Evolutionary conservation across 92 coral and sea anemone genomes (phyloP).

Genomic region (Epizoanthus scotinus): DNA sequence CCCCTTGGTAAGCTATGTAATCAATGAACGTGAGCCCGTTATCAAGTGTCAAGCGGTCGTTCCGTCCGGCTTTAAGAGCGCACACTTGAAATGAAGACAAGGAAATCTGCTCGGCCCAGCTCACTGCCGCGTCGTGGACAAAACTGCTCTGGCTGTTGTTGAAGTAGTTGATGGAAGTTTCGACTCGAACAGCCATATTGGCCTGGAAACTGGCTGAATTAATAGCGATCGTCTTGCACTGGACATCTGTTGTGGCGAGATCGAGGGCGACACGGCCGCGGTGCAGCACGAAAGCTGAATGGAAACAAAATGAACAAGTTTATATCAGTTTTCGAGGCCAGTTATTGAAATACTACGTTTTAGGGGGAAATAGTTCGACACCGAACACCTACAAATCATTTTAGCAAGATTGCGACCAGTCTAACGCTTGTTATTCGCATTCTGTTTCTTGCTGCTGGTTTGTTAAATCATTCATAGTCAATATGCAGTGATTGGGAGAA

Average conservation of each 20-base stretch:
- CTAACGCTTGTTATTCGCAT: no score
- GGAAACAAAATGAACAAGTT: background rate
- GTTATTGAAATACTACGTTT: no score
- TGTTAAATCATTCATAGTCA: no score
- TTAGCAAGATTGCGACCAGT: no score
- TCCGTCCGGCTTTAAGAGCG: conserved; percentile 76
- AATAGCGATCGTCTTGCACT: conserved; percentile 52
- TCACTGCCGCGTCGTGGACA: conserved; percentile 68
- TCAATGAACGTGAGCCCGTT: conserved; percentile 74
- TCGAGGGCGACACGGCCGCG: conserved; percentile 70
- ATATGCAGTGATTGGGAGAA: no score
- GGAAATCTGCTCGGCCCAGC: conserved; percentile 70
- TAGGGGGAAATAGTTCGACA: no score
- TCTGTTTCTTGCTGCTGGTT: no score
- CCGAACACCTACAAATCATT: no score
- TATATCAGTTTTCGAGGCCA: no score
- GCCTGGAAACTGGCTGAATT: conserved; percentile 32
- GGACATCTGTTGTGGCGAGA: conserved; percentile 64
- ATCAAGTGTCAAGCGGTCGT: conserved; percentile 70
- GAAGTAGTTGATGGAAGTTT: conserved; percentile 61
- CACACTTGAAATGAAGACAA: conserved; percentile 58
- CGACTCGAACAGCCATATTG: conserved; percentile 56
- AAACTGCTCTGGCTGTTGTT: conserved; percentile 52
- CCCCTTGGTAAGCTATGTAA: conserved; percentile 67
- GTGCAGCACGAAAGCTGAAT: conserved; percentile 57